Evolutionary conservation across 2,888 invertebrate genomes (phyloP).

Genomic region (Abscondita cerata): DNA sequence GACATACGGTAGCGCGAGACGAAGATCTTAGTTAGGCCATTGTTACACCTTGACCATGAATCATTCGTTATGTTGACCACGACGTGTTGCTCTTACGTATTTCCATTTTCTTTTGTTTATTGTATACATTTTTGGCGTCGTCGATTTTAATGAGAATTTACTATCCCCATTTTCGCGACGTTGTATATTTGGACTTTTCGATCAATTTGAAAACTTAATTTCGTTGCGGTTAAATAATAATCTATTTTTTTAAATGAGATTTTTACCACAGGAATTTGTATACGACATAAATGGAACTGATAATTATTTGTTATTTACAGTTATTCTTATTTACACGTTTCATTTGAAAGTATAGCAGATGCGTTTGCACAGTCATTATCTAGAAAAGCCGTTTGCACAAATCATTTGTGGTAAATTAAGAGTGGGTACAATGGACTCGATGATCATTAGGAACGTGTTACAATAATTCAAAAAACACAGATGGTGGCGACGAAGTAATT

Average conservation of each 20-base stretch:
- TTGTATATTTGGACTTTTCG: constrained; percentile 11
- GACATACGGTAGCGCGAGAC: constrained; percentile 38
- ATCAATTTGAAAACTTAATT: constrained; percentile 2
- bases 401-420: no score
- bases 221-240: constrained; percentile 1
- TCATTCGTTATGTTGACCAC: constrained; percentile 37
- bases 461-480: no score
- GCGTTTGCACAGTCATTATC: no score
- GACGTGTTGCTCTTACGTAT: constrained; percentile 19
- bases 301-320: no score
- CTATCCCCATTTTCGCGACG: constrained; percentile 9
- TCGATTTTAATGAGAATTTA: constrained; percentile 29
- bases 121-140: constrained; percentile 12
- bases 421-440: no score
- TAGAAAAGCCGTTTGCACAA: no score
- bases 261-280: neutral
- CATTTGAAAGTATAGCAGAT: no score
- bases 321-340: no score
- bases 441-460: no score
- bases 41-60: constrained; percentile 45
- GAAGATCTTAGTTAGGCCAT: constrained; percentile 39
- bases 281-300: no score
- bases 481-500: no score
- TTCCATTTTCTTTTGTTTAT: neutral
- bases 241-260: neutral